A percentile compares a stretch with the other conserved stretches of the same genome.
Conservation (phyloP, 2,113 vertebrate species). For the Bucco capensis region DNA sequence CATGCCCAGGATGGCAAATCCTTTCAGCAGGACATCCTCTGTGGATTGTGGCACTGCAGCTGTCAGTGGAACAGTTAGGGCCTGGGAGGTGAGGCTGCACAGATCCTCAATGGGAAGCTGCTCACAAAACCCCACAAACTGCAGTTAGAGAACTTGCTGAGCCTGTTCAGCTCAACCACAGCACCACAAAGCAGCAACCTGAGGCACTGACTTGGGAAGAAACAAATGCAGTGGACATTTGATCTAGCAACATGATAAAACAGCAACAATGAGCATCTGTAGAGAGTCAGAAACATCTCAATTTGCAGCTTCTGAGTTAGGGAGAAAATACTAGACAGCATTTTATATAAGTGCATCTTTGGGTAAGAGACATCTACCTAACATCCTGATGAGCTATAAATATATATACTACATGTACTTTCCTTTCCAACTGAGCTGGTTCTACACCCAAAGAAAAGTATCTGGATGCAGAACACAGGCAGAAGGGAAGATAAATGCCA, state of each 20-base stretch:
- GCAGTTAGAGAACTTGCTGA: background rate
- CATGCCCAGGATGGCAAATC: slow-evolving; percentile 86
- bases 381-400: background rate
- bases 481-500: background rate
- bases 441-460: background rate
- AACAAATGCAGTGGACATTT: background rate
- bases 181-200: background rate
- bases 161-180: background rate
- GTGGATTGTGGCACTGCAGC: slow-evolving; percentile 86
- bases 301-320: too few relatives aligned
- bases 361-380: background rate
- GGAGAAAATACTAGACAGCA: background rate
- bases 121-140: background rate
- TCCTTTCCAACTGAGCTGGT: background rate
- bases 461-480: background rate
- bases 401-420: too few relatives aligned
- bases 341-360: accelerated
- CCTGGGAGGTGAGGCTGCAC: slow-evolving; percentile 85
- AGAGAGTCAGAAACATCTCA: background rate
- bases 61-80: slow-evolving; percentile 72
- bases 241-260: background rate
- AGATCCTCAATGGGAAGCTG: slow-evolving; percentile 95
- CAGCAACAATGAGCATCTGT: background rate
- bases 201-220: background rate
- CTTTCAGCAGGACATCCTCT: slow-evolving; percentile 87